Percentiles rank a stretch among this genome's conserved stretches.
phyloP scores from a whole-genome alignment of 1,140 invertebrate species.

The Holcopasites calliopsidis region DNA sequence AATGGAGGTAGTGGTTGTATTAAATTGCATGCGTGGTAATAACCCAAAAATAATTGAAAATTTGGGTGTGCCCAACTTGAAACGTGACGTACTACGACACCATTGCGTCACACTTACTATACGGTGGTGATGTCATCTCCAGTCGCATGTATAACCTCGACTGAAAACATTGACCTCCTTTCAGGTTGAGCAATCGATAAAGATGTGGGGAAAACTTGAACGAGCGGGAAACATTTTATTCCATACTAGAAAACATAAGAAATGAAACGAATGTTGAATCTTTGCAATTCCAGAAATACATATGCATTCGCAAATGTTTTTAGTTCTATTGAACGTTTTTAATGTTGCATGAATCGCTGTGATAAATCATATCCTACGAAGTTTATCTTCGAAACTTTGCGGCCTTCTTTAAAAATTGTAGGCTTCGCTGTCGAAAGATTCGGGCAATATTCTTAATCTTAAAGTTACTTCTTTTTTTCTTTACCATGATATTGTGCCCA shows the following conservation, averaged over 20 bases:
- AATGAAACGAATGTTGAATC: background rate
- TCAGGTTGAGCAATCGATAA: constrained; percentile 46
- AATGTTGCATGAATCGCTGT: background rate
- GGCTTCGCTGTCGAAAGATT: background rate
- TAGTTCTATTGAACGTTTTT: background rate
- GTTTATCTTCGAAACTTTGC: too few species aligned
- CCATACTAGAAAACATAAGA: background rate
- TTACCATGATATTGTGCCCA: background rate
- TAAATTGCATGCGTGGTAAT: background rate
- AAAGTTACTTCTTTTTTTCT: background rate
- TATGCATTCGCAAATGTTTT: background rate
- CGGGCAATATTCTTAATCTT: background rate
- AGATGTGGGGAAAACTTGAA: constrained; percentile 29
- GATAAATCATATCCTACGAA: too few species aligned
- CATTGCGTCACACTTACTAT: constrained; percentile 73
- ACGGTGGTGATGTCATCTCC: constrained; percentile 70
- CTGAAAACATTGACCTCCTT: constrained; percentile 72
- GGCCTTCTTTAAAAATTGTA: background rate
- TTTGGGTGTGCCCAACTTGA: constrained; percentile 31
- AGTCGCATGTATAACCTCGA: constrained; percentile 61
- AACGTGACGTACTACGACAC: constrained; percentile 61
- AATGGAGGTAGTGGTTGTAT: too few species aligned
- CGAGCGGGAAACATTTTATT: constrained; percentile 11
- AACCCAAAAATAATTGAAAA: background rate
- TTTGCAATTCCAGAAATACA: too few species aligned